phyloP scores from a whole-genome alignment of 2,113 vertebrate species.

The Microcebus tavaratra region DNA sequence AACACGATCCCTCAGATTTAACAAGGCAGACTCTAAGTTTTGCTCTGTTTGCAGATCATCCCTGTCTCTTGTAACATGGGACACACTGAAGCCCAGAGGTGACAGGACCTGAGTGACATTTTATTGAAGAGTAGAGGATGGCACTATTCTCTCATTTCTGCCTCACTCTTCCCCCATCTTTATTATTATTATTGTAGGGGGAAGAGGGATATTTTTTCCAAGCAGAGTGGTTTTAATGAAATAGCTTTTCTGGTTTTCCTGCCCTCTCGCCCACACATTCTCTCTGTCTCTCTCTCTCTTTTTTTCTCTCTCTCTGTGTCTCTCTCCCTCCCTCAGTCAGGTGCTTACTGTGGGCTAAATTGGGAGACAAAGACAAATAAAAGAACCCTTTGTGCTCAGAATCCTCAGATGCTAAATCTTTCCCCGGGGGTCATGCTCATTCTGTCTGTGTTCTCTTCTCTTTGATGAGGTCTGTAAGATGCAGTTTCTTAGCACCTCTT shows the following conservation, averaged over 20 bases:
- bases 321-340: not conserved
- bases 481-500: not conserved
- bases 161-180: not conserved
- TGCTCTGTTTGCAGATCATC: not conserved
- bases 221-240: not conserved
- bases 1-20: not conserved
- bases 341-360: not conserved
- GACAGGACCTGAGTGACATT: not conserved
- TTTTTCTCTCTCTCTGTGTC: not conserved
- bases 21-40: not conserved
- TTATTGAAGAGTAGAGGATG: not conserved
- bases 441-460: not conserved
- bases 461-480: not conserved
- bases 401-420: not conserved
- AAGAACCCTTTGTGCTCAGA: not conserved
- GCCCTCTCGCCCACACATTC: fast-evolving
- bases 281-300: not conserved
- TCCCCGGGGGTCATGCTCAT: too few relatives aligned
- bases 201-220: not conserved
- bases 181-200: not conserved
- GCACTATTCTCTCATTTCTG: not conserved
- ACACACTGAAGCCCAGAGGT: not conserved
- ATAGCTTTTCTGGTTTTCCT: not conserved
- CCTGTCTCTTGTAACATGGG: not conserved
- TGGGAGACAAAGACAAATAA: not conserved